Percentiles rank a stretch among this genome's conserved stretches.
Evolutionary conservation across 2,888 invertebrate species (phyloP).

Genomic region (Axea sp.): DNA sequence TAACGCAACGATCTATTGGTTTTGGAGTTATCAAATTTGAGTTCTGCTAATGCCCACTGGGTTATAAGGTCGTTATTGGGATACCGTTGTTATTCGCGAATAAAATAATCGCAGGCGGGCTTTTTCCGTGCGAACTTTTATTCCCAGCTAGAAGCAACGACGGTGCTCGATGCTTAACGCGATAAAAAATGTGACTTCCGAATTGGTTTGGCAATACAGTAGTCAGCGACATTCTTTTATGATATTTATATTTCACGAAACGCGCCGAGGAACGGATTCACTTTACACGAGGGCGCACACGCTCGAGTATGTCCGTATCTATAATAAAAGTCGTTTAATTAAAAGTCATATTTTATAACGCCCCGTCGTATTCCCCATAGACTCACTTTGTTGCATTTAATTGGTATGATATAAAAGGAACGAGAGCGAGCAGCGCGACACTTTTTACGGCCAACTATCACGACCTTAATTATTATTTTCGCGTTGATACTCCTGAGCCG

Average conservation of each 20-base stretch:
- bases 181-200: constrained; percentile 17
- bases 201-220: no score
- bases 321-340: constrained; percentile 64
- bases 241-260: constrained; percentile 54
- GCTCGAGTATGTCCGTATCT: constrained; percentile 49
- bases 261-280: constrained; percentile 43
- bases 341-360: constrained; percentile 63
- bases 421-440: constrained; percentile 37
- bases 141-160: no score
- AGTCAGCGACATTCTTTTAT: no score
- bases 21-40: no score
- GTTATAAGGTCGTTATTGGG: no score
- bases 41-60: no score
- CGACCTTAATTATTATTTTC: constrained; percentile 58
- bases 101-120: no score
- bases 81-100: no score
- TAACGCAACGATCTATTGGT: no score
- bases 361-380: constrained; percentile 35
- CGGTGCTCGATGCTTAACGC: constrained; percentile 21
- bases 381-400: constrained; percentile 62
- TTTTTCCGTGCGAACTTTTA: no score
- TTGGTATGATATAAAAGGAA: constrained; percentile 62
- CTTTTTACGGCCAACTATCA: constrained; percentile 59
- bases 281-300: constrained; percentile 40
- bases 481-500: constrained; percentile 45